These are phyloP conservation scores for Calameuta pallipes DNA, from an alignment of 2,888 invertebrate genomes.

Conservation along the genomic window DNA sequence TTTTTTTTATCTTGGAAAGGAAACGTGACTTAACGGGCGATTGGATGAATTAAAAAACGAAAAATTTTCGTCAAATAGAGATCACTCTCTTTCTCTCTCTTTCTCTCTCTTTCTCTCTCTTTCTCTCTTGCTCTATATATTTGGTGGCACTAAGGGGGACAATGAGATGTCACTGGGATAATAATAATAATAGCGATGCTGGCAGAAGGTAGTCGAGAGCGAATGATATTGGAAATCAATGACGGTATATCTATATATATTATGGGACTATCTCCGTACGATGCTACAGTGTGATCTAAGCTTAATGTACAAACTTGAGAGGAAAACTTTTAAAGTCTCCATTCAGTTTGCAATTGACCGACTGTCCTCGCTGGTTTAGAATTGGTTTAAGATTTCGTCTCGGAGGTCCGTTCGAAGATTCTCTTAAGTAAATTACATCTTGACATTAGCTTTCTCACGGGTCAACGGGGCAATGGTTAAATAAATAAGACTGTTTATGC, in stretches of 20 bases:
- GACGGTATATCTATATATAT: neutral
- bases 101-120: too few relatives aligned
- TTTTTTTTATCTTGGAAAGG: neutral
- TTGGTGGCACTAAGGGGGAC: neutral
- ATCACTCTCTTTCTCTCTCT: neutral
- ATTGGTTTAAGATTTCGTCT: neutral
- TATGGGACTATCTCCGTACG: neutral
- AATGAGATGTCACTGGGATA: neutral
- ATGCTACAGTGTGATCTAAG: neutral
- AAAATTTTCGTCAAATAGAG: neutral
- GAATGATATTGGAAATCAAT: neutral
- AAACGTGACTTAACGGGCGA: neutral
- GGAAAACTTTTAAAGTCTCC: neutral
- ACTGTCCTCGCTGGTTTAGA: neutral
- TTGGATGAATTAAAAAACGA: neutral
- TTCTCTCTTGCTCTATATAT: neutral
- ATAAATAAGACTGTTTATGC: constrained; percentile 28
- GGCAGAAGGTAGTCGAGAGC: neutral
- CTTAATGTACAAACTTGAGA: neutral
- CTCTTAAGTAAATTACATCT: neutral
- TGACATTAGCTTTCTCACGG: neutral
- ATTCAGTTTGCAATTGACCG: neutral
- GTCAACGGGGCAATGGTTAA: neutral
- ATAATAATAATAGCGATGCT: neutral
- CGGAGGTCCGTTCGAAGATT: neutral